Base-by-base conservation (phyloP, 2,888 invertebrate genomes). In the Ectemnius cavifrons region DNA sequence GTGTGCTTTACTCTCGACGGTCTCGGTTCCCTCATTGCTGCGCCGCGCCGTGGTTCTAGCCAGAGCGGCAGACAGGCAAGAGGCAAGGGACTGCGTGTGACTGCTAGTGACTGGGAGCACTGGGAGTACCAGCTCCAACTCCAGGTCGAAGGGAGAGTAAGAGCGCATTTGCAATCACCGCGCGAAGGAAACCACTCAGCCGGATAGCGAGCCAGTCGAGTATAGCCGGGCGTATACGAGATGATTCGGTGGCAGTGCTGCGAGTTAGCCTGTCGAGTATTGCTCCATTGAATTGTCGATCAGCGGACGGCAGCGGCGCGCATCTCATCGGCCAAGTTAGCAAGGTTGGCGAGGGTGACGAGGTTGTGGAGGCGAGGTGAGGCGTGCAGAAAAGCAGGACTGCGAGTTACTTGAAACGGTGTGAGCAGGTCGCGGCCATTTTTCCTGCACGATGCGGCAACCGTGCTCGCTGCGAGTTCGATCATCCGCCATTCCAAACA, bases 391-490 rank as follows among this genome's bases (percentile, higher is more conserved):
- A 11, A 6, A 37, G 37, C 37, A 37, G 37, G 8, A 37, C 11
- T 37, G 8, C 5, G 58, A 72, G 71, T 2, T 37, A 37, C 37
- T 37, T 72, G 16, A 16, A 14, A 78, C 79, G 75, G 71, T 75
- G 81, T 69, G 71, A 81, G 70, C 77, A 79, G 83, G 73, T 83
- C 83, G 93, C 94, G 93, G 94, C 94, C 94, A 94, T 94, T 94
- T 89, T 94, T 94, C 93, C 93, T 93, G 93, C 93, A 93, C 94
- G 94, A 94, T 94, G 94, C 94, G 94, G 93, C 94, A 93, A 93
- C 93, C 93, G 93, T 94, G 94, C 93, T 93, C 37, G 6, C 37
- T 93, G 92, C 92, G 83, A 82, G 85, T 89, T 88, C 88, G 87
- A 88, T 37, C 37, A 37, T 94, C 94, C 94, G 94, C 94, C 94